A percentile compares a stretch with the other conserved stretches of the same genome.
Conservation (phyloP, 2,113 vertebrate species). For the Hydrochoerus hydrochaeris region DNA sequence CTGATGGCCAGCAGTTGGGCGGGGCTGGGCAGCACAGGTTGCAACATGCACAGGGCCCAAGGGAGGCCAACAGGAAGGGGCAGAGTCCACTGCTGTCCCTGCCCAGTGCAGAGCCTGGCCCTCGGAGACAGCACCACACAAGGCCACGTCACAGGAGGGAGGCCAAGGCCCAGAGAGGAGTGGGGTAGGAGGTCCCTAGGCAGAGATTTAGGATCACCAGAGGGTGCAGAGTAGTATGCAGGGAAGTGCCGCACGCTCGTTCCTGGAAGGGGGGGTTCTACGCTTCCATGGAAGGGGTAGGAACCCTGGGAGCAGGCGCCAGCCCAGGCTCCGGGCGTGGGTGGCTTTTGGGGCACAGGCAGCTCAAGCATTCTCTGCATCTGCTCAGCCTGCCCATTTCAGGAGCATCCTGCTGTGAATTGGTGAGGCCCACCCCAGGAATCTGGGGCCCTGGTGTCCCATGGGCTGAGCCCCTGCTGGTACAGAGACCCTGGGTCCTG, state of each 20-base stretch:
- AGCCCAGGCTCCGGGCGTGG: neutral
- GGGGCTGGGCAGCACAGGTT: neutral
- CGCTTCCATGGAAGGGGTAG: neutral
- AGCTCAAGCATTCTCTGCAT: neutral
- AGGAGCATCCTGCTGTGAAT: neutral
- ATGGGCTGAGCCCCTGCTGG: too few species aligned
- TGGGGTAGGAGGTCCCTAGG: neutral
- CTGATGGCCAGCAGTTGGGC: accelerated
- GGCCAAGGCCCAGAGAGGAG: too few species aligned
- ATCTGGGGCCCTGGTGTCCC: neutral
- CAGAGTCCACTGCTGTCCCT: neutral
- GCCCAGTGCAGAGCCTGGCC: neutral
- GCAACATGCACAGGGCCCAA: accelerated
- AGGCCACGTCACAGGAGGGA: accelerated
- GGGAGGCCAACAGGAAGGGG: neutral
- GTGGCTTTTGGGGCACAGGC: neutral
- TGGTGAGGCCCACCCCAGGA: neutral
- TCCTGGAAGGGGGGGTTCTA: neutral
- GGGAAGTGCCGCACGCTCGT: neutral
- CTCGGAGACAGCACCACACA: neutral
- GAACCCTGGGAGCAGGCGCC: neutral
- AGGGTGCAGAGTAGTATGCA: neutral
- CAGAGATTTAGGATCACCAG: neutral
- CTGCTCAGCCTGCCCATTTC: neutral
- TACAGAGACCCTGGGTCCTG: too few species aligned